Conservation (phyloP, 1,140 invertebrate genomes). For the Forficula auricularia region DNA sequence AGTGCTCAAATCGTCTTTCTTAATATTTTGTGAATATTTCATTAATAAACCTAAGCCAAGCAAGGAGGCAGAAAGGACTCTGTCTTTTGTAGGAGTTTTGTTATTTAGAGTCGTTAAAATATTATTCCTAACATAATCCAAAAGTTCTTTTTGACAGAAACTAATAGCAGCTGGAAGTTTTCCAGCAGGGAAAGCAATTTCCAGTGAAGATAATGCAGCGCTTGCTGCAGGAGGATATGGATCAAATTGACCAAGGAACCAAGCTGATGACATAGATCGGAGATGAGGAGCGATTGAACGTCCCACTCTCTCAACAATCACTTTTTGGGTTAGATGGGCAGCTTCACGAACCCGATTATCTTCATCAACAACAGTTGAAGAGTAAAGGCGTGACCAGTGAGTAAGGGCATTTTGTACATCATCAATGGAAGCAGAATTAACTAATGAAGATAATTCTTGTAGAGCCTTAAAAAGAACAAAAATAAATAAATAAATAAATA, state of each 20-base stretch:
- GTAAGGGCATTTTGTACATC: conserved; percentile 45
- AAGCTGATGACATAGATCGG: conserved; percentile 42
- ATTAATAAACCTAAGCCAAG: too few species aligned
- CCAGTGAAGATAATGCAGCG: conserved; percentile 32
- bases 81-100: too few species aligned
- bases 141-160: conserved; percentile 59
- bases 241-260: conserved; percentile 43
- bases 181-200: conserved; percentile 47
- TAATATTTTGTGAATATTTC: too few species aligned
- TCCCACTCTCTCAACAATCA: conserved; percentile 45
- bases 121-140: conserved; percentile 52
- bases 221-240: conserved; percentile 59
- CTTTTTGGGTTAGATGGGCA: conserved; percentile 44
- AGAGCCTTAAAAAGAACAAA: conserved; percentile 40
- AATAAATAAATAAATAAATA: too few species aligned
- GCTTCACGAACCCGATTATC: conserved; percentile 65
- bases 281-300: conserved; percentile 58
- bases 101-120: conserved; percentile 1
- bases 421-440: conserved; percentile 38
- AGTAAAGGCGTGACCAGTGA: conserved; percentile 62
- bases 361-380: conserved; percentile 48
- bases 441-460: conserved; percentile 54
- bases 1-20: too few species aligned
- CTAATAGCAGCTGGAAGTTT: conserved; percentile 52
- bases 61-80: too few species aligned